Evolutionary conservation across 2,888 invertebrate species (phyloP), one percentile per base, ranked within the genome.

Genomic region (Eupsilia transversa): DNA sequence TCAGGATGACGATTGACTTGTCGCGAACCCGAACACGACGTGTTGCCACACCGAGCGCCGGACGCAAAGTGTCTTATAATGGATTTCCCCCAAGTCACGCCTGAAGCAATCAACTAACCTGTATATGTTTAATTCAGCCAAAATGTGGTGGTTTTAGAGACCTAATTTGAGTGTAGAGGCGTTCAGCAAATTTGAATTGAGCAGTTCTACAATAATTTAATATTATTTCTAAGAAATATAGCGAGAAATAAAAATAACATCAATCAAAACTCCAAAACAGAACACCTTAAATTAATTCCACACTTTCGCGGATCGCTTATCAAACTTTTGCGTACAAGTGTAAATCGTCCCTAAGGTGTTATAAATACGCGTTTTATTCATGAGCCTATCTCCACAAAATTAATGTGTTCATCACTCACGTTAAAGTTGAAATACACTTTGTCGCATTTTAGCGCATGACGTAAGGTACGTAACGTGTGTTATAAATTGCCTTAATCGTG

Each of bases 321-420:
- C 76, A 80, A 83, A 86, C 68, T 82, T 81, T 77, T 56, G 27
- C 74, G 73, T 71, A 78, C 76, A 77, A 87, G 75, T 83, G 78
- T 80, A 80, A 85, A 80, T 64, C 64, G 69, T 73, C 73, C 74
- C 68, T 81, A 81, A 86, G 79, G 80, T 80, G 73, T 72, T 82
- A 90, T 86, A 87, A 89, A 89, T 87, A 82, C 77, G 73, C n/a
- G 69, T 83, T 89, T 88, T 89, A 90, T 90, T 90, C 88, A 90
- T 87, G 89, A 89, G 83, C 61, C 78, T 85, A 80, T 89, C 83
- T 76, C 63, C 60, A 46, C 82, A 72, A 79, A 83, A 89, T 87
- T 88, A 87, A 89, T 88, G 88, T 78, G 74, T 30, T 52, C 82
- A 77, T 89, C 84, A 86, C 79, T 89, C 90, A 88, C 78, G 84